Percentiles rank a stretch among this genome's conserved stretches.
These are phyloP conservation scores for Brachionus asplanchnoidis DNA, from an alignment of 1,140 invertebrate species.

Conservation along the genomic window DNA sequence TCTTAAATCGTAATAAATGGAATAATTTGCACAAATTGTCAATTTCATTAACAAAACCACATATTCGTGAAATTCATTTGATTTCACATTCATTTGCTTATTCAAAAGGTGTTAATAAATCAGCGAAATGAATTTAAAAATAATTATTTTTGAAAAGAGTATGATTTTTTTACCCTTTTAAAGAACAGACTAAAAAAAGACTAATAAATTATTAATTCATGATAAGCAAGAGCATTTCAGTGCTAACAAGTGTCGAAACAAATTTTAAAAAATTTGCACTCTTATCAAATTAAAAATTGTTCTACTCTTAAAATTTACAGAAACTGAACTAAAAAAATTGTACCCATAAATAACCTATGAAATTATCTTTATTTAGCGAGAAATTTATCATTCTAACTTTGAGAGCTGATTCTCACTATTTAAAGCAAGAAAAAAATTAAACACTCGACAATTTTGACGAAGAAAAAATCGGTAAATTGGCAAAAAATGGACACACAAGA, in stretches of 20 bases:
- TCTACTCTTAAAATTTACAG: neutral
- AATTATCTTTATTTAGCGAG: neutral
- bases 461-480: neutral
- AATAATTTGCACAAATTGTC: too few relatives aligned
- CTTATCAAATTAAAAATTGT: neutral
- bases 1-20: too few relatives aligned
- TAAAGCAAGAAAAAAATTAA: neutral
- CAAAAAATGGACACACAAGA: neutral
- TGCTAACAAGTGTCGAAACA: neutral
- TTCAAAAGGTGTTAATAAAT: too few relatives aligned
- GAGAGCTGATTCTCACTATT: neutral
- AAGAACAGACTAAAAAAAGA: neutral
- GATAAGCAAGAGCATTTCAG: neutral
- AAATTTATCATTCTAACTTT: neutral
- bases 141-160: too few relatives aligned
- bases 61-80: too few relatives aligned
- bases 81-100: too few relatives aligned
- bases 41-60: too few relatives aligned
- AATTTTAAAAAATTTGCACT: neutral
- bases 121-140: too few relatives aligned
- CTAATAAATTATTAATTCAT: neutral
- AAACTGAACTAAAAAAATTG: constrained; percentile 4
- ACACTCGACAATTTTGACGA: neutral
- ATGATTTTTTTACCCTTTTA: neutral
- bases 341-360: neutral